Base-by-base conservation (phyloP, 37 sponge, comb jelly and placozoan species). In the Amphimedon queenslandica region DNA sequence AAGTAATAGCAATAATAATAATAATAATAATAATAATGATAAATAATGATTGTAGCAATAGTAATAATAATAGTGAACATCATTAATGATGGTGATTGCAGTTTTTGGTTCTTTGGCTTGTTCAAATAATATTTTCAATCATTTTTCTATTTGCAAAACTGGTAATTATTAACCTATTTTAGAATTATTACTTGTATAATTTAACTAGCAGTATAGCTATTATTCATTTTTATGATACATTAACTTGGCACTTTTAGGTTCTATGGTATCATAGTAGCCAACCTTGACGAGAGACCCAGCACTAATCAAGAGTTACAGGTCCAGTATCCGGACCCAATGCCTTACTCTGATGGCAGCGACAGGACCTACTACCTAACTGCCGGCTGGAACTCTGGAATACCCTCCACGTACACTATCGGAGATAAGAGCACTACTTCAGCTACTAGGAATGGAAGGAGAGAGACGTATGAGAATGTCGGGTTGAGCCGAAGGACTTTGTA, bases 181-280 rank as follows among this genome's bases (percentile, higher is more conserved):
- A n/a, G 27, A 25, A 25, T 60, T 25, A 60, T 60, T 60, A n/a
- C 28, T 60, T 60, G 28, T 60, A 11, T 60, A n/a, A 25, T n/a
- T n/a, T n/a, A n/a, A n/a, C 27, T 60, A 60, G 5, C 21, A 60
- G 24, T 25, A 13, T 25, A 60, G 8, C 61, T 60, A 25, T 60
- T 60, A 6, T n/a, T 60, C 61, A 25, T 13, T 60, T n/a, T 25
- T 5, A 11, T 60, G 61, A n/a, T n/a, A 25, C 61, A 25, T 47
- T 8, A 10, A 27, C 5, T 47, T 36, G 70, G 31, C 42, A 21
- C 23, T 1, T 58, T 1, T 68, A 79, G 80, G 4, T 70, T 79
- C 36, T 79, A 79, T 79, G 80, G 56, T 24, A 64, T 82, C 13
- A 76, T 75, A 20, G 75, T 82, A 29, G 75, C 74, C 27, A 25